Evolutionary conservation across 1,140 invertebrate genomes (phyloP), one percentile per base, ranked within the genome.

Genomic region (Zaprionus ghesquierei): DNA sequence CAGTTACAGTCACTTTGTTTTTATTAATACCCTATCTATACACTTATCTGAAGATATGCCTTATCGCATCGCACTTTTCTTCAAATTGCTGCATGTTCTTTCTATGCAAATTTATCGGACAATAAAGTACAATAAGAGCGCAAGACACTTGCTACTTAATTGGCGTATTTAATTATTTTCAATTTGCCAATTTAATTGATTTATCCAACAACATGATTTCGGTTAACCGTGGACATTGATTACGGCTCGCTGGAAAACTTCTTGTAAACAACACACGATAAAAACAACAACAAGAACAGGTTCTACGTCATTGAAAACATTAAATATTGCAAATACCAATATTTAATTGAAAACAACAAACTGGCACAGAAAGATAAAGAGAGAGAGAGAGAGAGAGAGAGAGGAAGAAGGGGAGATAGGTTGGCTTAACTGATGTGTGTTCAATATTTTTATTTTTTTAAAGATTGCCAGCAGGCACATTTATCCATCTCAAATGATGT

Each of bases 311-410:
- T 87, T 89, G 73, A 87, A 87, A 84, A 84, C 84, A 87, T 87
- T 89, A 89, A 87, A 87, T 81, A 87, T 87, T 82, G 79, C 79
- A 86, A 82, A 87, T 82, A 77, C 70, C 73, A 84, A 87, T 87
- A 84, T 84, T 89, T 84, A 72, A 77, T 84, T 80, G 79, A 89
- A 80, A 79, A 46, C 65, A 77, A 53, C 50, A 64, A n/a, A 15
- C 35, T 22, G 69, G 4, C n/a, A 31, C 31, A 23, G 49, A 31
- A 13, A 22, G 56, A 69, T 22, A 68, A 50, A 46, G 31, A 23
- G 61, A 41, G n/a, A 23, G 54, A n/a, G 10, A 27, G 56, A 69
- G 22, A 69, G 51, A 56, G 31, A 41, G 55, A 15, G 15, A 18
- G 15, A 44, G 5, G 35, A 6, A 20, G 9, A 3, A 9, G 6